phyloP scores from a whole-genome alignment of 2,797 vertebrate genomes.

The Neopelma chrysocephalum region DNA sequence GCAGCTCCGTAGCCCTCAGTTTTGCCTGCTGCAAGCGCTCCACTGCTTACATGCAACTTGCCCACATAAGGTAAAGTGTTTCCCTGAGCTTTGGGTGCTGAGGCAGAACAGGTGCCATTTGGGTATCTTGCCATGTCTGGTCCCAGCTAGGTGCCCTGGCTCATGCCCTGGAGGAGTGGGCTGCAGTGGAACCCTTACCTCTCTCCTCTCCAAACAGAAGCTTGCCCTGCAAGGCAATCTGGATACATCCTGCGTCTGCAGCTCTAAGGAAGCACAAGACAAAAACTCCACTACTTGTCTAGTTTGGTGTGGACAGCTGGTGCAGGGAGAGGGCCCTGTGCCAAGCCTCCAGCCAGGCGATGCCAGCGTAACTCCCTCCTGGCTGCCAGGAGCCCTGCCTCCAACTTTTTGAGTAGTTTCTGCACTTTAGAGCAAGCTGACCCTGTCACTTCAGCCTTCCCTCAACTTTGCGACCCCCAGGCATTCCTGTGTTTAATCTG shows the following conservation, averaged over 20 bases:
- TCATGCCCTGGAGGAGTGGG: neutral
- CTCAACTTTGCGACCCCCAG: neutral
- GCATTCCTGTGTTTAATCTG: conserved; percentile 33
- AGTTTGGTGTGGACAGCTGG: neutral
- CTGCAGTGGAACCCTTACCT: neutral
- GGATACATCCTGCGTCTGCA: accelerated
- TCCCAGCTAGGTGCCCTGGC: neutral
- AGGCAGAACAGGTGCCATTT: neutral
- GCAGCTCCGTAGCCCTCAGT: neutral
- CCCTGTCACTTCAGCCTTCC: neutral
- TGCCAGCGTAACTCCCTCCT: neutral
- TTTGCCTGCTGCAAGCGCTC: neutral
- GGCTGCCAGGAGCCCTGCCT: accelerated
- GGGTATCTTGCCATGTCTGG: accelerated
- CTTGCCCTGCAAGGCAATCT: neutral
- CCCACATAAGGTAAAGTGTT: accelerated
- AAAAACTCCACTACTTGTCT: neutral
- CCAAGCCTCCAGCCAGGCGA: neutral
- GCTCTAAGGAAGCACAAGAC: neutral
- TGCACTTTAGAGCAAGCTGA: neutral
- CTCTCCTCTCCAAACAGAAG: neutral
- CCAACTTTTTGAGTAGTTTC: neutral
- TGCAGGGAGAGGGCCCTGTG: neutral
- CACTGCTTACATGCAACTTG: accelerated
- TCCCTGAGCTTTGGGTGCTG: neutral